These are phyloP conservation scores for Sphaerophoria taeniata DNA, from an alignment of 2,888 invertebrate genomes.

Conservation along the genomic window DNA sequence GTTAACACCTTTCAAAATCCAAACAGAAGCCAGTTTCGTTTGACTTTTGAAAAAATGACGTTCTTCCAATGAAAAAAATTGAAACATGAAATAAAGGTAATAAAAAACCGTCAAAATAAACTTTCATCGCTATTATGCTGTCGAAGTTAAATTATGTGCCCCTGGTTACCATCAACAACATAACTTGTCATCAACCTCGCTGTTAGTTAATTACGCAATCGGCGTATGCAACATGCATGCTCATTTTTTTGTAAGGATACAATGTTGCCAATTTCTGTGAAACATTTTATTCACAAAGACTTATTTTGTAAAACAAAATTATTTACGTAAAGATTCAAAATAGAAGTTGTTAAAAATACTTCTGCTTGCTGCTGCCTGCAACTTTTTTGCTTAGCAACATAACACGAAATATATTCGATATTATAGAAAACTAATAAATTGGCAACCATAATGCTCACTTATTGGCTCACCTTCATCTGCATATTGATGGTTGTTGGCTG, in stretches of 20 bases:
- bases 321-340: too few species aligned
- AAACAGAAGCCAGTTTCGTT: not conserved
- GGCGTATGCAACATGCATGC: slow-evolving; percentile 52
- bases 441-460: slow-evolving; percentile 20
- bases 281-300: not conserved
- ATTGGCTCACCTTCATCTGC: slow-evolving; percentile 72
- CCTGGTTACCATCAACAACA: slow-evolving; percentile 43
- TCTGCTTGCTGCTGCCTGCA: too few species aligned
- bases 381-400: not conserved
- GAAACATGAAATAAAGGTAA: not conserved
- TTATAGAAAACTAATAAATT: not conserved
- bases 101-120: slow-evolving; percentile 27
- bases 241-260: not conserved
- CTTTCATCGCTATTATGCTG: slow-evolving; percentile 3
- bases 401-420: not conserved
- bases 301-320: too few species aligned
- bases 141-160: slow-evolving; percentile 25
- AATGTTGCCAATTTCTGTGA: not conserved
- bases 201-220: slow-evolving; percentile 66
- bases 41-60: not conserved
- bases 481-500: slow-evolving; percentile 70
- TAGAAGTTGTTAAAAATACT: too few species aligned
- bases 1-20: slow-evolving; percentile 1
- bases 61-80: not conserved
- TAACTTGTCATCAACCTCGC: slow-evolving; percentile 61